Evolutionary conservation across 2,797 vertebrate genomes (phyloP).

Genomic region (Takifugu ocellatus): DNA sequence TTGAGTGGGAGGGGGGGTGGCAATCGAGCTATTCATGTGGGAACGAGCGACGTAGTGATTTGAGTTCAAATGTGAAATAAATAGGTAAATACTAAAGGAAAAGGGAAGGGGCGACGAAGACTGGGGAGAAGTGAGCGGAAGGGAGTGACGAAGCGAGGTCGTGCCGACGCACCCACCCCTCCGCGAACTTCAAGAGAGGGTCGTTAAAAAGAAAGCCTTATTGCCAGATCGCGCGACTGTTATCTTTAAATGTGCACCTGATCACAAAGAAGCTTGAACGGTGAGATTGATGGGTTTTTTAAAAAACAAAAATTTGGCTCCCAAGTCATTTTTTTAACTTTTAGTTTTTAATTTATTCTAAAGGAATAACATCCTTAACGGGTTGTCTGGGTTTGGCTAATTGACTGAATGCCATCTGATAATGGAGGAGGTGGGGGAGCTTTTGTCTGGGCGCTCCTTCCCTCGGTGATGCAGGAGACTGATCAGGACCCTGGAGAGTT

Average conservation of each 20-base stretch:
- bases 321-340: not conserved
- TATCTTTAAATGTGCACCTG: too few relatives aligned
- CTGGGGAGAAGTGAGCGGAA: not conserved
- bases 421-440: not conserved
- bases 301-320: too few relatives aligned
- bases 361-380: not conserved
- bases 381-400: not conserved
- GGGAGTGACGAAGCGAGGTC: not conserved
- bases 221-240: not conserved
- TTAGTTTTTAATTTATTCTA: not conserved
- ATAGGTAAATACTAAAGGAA: slow-evolving; percentile 37
- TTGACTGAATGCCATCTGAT: too few relatives aligned
- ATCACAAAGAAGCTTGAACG: too few relatives aligned
- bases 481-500: slow-evolving; percentile 72
- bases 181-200: not conserved
- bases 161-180: not conserved
- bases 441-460: not conserved
- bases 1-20: slow-evolving; percentile 22
- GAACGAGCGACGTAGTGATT: slow-evolving; percentile 62
- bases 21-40: slow-evolving; percentile 31
- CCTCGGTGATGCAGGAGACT: not conserved
- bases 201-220: too few relatives aligned
- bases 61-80: slow-evolving; percentile 71
- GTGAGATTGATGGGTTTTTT: not conserved
- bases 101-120: slow-evolving; percentile 1